A percentile compares a stretch with the other conserved stretches of the same genome.
Conservation (phyloP, 2,888 invertebrate species). For the Trachelus iudaicus region DNA sequence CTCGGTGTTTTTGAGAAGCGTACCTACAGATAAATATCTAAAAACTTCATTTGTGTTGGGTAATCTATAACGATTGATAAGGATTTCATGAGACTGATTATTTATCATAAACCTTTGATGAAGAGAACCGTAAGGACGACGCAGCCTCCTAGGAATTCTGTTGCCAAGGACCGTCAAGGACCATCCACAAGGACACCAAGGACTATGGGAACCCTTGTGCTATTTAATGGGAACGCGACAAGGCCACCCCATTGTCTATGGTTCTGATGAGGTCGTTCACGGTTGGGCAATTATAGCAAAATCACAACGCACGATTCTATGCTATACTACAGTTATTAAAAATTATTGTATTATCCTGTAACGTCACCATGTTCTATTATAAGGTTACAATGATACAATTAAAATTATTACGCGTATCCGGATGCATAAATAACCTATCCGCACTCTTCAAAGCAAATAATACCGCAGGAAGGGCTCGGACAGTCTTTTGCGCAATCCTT, state of each 20-base stretch:
- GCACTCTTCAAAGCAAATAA: not conserved
- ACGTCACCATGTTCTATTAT: not conserved
- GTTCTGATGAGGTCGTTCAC: slow-evolving; percentile 31
- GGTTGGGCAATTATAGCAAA: slow-evolving; percentile 30
- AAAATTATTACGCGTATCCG: not conserved
- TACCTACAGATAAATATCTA: not conserved
- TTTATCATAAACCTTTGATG: not conserved
- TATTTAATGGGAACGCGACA: slow-evolving; percentile 33
- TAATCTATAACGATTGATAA: not conserved
- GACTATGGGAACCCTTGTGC: not conserved
- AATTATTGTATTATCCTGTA: not conserved
- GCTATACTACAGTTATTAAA: not conserved
- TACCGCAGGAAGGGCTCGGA: not conserved
- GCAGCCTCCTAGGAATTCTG: not conserved
- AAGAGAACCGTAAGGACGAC: not conserved
- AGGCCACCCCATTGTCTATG: slow-evolving; percentile 34
- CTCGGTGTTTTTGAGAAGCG: not conserved
- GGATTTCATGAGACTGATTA: not conserved
- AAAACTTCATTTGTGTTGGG: not conserved
- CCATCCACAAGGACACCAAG: not conserved
- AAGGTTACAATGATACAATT: not conserved
- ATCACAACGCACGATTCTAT: not conserved
- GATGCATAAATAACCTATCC: not conserved
- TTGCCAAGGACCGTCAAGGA: not conserved
- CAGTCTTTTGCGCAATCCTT: not conserved